Evolutionary conservation across 2,797 vertebrate genomes (phyloP), one percentile per base, ranked within the genome.

Genomic region (Bradypus variegatus): DNA sequence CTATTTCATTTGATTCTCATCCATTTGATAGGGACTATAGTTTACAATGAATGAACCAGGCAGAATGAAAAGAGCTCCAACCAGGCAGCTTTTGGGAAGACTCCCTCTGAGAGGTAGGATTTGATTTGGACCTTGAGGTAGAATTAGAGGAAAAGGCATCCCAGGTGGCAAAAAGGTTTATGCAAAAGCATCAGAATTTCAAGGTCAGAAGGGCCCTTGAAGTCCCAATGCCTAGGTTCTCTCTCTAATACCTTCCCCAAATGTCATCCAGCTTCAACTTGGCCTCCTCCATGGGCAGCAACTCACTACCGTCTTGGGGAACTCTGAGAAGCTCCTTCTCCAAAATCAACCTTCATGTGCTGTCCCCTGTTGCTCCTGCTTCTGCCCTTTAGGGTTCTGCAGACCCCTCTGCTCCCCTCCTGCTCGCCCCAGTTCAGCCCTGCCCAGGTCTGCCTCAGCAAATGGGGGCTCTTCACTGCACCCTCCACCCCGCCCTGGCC

Each of bases 331-430:
- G 15, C 11, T 27, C 80, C 62, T 86, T 50, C 27, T 31, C 73
- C 23, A 41, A 23, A 80, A 31, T 53, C 27, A 29, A 41, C 41
- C 79, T 48, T 45, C 27, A 16, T 5, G 6, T 62, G 31, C 69
- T 38, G 23, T 2, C 50, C 45, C 14, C 5, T 21, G 8, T 8
- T 13, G 48, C 60, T 45, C 29, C 21, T n/a, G 36, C 5, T 31
- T 27, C 29, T 50, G 73, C 29, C 41, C 73, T 50, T 50, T 6
- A 10, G 25, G 29, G 48, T 48, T 76, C 73, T 72, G 38, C 45
- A 50, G 33, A 2, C 11, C 14, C 31, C 36, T 31, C 62, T 2
- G 0, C 5, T 2, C 31, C 29, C 4, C 48, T 4, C 7, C 3
- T 2, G 0, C n/a, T 31, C 45, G 16, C 7, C 25, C 58, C 27